phyloP scores from a whole-genome alignment of 1,140 invertebrate genomes.

The Bombus affinis region DNA sequence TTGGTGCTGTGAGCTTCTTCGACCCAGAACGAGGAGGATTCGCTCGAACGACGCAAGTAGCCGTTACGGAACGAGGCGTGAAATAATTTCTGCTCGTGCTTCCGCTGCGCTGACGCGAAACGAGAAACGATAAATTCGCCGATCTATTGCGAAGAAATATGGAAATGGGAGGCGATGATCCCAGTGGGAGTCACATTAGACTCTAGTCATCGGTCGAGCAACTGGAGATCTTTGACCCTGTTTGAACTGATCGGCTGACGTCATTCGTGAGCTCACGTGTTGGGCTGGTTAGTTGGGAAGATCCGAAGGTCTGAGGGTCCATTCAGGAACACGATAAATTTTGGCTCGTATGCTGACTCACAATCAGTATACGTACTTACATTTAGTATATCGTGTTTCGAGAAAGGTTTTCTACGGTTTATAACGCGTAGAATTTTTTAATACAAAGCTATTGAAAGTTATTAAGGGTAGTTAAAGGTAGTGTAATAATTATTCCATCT shows the following conservation, averaged over 20 bases:
- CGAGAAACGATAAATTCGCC: slow-evolving; percentile 41
- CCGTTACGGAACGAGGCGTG: slow-evolving; percentile 54
- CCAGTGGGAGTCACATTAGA: neutral
- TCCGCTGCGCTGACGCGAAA: slow-evolving; percentile 4
- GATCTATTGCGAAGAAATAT: slow-evolving; percentile 13
- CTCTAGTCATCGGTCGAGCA: neutral
- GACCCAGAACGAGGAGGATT: slow-evolving; percentile 37
- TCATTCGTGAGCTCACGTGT: slow-evolving; percentile 7
- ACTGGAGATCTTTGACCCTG: slow-evolving; percentile 45
- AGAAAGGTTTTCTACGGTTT: too few species aligned
- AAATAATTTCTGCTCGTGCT: slow-evolving; percentile 42
- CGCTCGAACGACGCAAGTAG: slow-evolving; percentile 17
- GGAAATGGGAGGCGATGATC: slow-evolving; percentile 16
- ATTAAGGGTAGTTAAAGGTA: too few species aligned
- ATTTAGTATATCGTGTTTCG: too few species aligned
- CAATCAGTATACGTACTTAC: too few species aligned
- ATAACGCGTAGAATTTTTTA: too few species aligned
- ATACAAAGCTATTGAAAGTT: too few species aligned
- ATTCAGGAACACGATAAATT: neutral
- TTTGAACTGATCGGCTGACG: slow-evolving; percentile 35
- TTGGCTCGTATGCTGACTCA: neutral
- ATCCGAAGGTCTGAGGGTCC: neutral
- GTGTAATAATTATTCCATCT: too few species aligned
- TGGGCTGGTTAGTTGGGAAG: neutral
- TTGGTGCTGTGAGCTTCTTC: neutral